Percentiles rank a stretch among this genome's conserved stretches.
Evolutionary conservation across 2,888 invertebrate genomes (phyloP).

Genomic region (Sylvicola cinctus): DNA sequence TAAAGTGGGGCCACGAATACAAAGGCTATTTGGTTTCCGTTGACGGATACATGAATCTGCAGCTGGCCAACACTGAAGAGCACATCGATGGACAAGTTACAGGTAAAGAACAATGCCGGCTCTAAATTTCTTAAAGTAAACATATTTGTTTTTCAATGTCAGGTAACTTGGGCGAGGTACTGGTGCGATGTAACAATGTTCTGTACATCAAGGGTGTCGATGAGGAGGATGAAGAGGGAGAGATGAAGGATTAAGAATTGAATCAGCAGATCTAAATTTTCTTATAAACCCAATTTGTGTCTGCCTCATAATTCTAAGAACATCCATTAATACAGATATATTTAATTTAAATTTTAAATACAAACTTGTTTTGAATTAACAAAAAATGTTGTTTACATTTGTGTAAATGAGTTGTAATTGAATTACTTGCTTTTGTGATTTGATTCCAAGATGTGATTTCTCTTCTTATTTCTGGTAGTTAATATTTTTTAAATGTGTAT

Average conservation of each 20-base stretch:
- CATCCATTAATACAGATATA: no score
- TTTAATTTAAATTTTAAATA: no score
- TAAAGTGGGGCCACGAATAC: slow-evolving; percentile 99
- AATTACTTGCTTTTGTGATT: no score
- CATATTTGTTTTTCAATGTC: slow-evolving; percentile 9
- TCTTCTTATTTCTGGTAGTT: no score
- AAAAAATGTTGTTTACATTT: no score
- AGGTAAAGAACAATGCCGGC: slow-evolving; percentile 30
- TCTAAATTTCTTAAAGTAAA: background rate
- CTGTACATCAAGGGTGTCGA: slow-evolving; percentile 86
- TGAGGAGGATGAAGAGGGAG: slow-evolving; percentile 93
- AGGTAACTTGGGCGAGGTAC: slow-evolving; percentile 86
- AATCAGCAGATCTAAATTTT: no score
- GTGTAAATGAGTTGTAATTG: no score
- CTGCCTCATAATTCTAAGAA: no score
- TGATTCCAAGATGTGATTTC: no score
- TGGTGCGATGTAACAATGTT: slow-evolving; percentile 94
- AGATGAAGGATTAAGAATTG: slow-evolving; percentile 73
- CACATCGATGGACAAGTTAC: slow-evolving; percentile 80
- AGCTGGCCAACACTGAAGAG: slow-evolving; percentile 95
- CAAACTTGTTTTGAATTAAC: no score
- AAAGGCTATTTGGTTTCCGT: slow-evolving; percentile 95
- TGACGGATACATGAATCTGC: slow-evolving; percentile 98
- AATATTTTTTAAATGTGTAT: no score
- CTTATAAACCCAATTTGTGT: no score